Conservation (phyloP, 2,888 invertebrate genomes). For the Dicyrtomina minuta region DNA sequence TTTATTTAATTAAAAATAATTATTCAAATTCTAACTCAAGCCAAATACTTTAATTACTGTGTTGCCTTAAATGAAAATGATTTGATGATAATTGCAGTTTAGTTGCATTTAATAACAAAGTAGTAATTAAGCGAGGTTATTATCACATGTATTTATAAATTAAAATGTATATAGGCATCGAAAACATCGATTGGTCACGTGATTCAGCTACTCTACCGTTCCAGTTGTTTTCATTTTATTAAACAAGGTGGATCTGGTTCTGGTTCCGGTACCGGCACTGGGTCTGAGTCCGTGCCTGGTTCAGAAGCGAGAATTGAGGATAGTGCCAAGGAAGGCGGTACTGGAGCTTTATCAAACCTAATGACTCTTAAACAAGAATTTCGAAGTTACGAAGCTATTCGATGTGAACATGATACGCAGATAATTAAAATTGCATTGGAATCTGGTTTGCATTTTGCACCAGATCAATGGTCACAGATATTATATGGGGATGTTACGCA, state of each 20-base stretch:
- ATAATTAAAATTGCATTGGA: conserved; percentile 98
- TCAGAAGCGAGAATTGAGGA: no score
- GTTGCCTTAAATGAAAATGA: no score
- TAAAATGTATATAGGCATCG: conserved; percentile 73
- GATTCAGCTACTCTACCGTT: conserved; percentile 94
- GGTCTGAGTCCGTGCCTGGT: no score
- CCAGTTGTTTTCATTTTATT: conserved; percentile 97
- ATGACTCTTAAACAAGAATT: conserved; percentile 99
- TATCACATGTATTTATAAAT: no score
- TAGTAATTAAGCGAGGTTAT: no score
- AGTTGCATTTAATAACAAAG: no score
- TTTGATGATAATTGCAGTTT: no score
- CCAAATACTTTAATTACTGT: no score
- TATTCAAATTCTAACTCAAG: no score
- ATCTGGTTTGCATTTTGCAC: conserved; percentile 92
- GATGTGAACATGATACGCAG: conserved; percentile 96
- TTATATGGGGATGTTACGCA: conserved; percentile 93
- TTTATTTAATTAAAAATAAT: no score
- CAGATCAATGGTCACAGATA: conserved; percentile 97
- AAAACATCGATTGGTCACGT: conserved; percentile 99
- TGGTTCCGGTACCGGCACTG: no score
- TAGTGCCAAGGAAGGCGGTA: conserved; percentile 22
- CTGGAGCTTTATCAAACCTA: conserved; percentile 81
- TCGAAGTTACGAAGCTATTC: conserved; percentile 85
- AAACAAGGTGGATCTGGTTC: conserved; percentile 74